These are phyloP conservation scores for Leucoma salicis DNA, from an alignment of 2,888 invertebrate species.

Conservation along the genomic window DNA sequence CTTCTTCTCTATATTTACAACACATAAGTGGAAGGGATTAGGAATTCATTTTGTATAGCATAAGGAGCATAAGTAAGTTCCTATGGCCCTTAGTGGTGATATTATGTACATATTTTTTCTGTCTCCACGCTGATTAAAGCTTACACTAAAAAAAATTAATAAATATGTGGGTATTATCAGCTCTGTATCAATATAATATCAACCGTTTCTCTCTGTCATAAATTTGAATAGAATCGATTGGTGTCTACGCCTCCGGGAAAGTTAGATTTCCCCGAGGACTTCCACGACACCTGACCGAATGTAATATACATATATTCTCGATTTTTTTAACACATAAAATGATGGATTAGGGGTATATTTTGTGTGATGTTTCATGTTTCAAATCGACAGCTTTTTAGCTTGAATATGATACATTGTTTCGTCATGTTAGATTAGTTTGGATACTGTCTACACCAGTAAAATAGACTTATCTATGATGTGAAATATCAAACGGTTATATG, in stretches of 20 bases:
- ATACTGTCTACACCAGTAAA: too few relatives aligned
- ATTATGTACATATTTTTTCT: too few relatives aligned
- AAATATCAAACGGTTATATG: too few relatives aligned
- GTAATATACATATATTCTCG: slow-evolving; percentile 77
- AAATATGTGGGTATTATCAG: slow-evolving; percentile 33
- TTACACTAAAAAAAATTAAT: too few relatives aligned
- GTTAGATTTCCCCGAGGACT: slow-evolving; percentile 80
- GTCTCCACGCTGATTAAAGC: too few relatives aligned
- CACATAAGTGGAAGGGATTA: too few relatives aligned
- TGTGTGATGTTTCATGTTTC: slow-evolving; percentile 22
- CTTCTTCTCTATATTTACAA: too few relatives aligned
- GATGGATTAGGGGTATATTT: slow-evolving; percentile 36
- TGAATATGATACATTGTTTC: slow-evolving; percentile 22
- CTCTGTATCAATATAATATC: slow-evolving; percentile 47
- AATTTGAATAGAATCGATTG: slow-evolving; percentile 83
- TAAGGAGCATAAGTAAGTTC: too few relatives aligned
- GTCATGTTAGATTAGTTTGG: not conserved
- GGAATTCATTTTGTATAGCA: too few relatives aligned
- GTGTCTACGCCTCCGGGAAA: slow-evolving; percentile 81
- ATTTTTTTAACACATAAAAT: slow-evolving; percentile 58
- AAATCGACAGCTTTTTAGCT: slow-evolving; percentile 19
- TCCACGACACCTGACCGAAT: slow-evolving; percentile 80
- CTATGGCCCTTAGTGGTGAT: too few relatives aligned
- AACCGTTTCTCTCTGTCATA: slow-evolving; percentile 78
- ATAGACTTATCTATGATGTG: too few relatives aligned